Percentiles rank a stretch among this genome's conserved stretches.
phyloP scores from a whole-genome alignment of 2,888 invertebrate species.

The Apoda limacodes region DNA sequence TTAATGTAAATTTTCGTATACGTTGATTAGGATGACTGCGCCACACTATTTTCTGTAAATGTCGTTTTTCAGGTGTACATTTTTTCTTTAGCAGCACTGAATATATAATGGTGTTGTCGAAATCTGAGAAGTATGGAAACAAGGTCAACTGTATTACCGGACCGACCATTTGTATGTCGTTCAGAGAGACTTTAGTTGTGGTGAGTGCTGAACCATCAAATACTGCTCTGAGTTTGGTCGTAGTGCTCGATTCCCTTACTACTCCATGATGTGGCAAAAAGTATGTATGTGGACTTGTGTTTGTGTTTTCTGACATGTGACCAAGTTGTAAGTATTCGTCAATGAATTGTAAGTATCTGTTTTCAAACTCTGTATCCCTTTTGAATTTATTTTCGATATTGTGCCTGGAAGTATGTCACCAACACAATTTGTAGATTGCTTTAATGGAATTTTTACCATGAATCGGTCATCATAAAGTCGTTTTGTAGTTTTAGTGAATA shows the following conservation, averaged over 20 bases:
- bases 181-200: constrained; percentile 8
- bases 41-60: too few relatives aligned
- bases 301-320: constrained; percentile 2
- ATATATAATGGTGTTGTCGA: too few relatives aligned
- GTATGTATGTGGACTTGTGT: too few relatives aligned
- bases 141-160: constrained; percentile 8
- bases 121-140: constrained; percentile 10
- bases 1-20: too few relatives aligned
- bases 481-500: too few relatives aligned
- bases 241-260: constrained; percentile 12
- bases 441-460: constrained; percentile 13
- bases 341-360: constrained; percentile 2
- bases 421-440: constrained; percentile 3
- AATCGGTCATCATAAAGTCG: constrained; percentile 10
- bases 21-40: too few relatives aligned
- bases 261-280: constrained; percentile 17
- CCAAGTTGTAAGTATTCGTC: constrained; percentile 1
- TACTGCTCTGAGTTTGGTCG: constrained; percentile 16
- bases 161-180: constrained; percentile 12
- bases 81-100: too few relatives aligned
- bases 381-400: too few relatives aligned
- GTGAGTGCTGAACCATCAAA: constrained; percentile 14
- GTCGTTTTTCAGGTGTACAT: too few relatives aligned
- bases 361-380: constrained; percentile 2
- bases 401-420: background rate